Conservation (phyloP, 2,888 invertebrate species). For the Pherbina coryleti region DNA sequence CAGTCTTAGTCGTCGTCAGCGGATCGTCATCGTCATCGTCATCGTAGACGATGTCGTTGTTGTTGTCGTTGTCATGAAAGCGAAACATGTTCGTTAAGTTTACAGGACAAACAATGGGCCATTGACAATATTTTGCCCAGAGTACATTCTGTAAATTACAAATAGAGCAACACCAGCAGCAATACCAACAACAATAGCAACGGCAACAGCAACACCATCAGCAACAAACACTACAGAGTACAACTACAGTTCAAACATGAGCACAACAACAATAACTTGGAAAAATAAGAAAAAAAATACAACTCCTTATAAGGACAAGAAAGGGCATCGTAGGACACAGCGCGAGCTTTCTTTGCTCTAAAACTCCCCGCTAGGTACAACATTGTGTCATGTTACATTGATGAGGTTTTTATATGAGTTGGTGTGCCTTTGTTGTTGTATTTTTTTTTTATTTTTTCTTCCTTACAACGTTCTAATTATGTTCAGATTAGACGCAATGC, state of each 20-base stretch:
- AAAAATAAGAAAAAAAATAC: not conserved
- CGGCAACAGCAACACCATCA: not conserved
- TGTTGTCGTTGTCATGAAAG: not conserved
- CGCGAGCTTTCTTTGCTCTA: not conserved
- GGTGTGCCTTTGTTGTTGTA: not conserved
- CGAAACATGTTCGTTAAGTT: conserved; percentile 28
- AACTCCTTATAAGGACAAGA: not conserved
- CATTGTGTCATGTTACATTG: no score
- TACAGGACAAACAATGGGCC: conserved; percentile 17
- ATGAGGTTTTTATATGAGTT: no score
- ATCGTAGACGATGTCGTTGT: not conserved
- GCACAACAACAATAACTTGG: not conserved
- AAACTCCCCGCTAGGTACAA: not conserved
- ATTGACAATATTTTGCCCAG: conserved; percentile 32
- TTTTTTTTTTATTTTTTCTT: not conserved
- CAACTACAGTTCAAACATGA: not conserved
- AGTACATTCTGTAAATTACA: conserved; percentile 29
- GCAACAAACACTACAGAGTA: not conserved
- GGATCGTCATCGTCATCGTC: not conserved
- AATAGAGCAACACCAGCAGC: conserved; percentile 4
- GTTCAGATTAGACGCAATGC: not conserved
- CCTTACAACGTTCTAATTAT: not conserved
- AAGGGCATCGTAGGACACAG: not conserved
- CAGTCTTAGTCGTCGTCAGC: not conserved
- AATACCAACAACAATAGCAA: conserved; percentile 8